Evolutionary conservation across 2,888 invertebrate genomes (phyloP).

Genomic region (Ceraclea dissimilis): DNA sequence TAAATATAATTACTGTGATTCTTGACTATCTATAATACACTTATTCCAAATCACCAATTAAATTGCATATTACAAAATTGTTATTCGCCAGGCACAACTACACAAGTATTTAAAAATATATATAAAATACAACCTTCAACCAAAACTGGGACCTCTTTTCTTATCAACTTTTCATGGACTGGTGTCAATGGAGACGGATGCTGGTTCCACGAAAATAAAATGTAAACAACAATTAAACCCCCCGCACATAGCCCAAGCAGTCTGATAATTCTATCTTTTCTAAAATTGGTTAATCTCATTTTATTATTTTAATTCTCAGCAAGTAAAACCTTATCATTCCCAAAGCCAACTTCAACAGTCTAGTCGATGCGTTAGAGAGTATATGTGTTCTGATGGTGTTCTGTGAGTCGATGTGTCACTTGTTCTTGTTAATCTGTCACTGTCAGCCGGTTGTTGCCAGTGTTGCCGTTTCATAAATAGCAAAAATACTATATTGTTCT

Average conservation of each 20-base stretch:
- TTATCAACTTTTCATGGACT: constrained; percentile 10
- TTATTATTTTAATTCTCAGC: neutral
- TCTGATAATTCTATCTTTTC: constrained; percentile 14
- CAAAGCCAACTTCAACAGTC: too few relatives aligned
- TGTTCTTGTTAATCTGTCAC: too few relatives aligned
- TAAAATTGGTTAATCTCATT: constrained; percentile 20
- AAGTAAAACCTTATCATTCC: too few relatives aligned
- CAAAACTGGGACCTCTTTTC: constrained; percentile 32
- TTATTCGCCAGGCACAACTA: too few relatives aligned
- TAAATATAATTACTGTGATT: too few relatives aligned
- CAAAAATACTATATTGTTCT: too few relatives aligned
- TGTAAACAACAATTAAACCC: constrained; percentile 11
- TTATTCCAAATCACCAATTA: neutral
- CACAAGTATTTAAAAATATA: neutral
- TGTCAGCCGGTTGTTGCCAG: too few relatives aligned
- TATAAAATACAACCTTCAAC: constrained; percentile 31
- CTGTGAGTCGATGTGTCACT: too few relatives aligned
- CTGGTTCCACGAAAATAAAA: constrained; percentile 11
- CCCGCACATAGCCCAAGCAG: neutral
- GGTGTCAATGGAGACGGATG: constrained; percentile 6
- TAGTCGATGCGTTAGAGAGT: too few relatives aligned
- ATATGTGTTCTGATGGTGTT: too few relatives aligned
- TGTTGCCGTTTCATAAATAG: too few relatives aligned
- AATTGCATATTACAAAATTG: neutral
- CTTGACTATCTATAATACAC: neutral